Evolutionary conservation across 1,140 invertebrate species (phyloP).

Genomic region (Sitobion miscanthi): DNA sequence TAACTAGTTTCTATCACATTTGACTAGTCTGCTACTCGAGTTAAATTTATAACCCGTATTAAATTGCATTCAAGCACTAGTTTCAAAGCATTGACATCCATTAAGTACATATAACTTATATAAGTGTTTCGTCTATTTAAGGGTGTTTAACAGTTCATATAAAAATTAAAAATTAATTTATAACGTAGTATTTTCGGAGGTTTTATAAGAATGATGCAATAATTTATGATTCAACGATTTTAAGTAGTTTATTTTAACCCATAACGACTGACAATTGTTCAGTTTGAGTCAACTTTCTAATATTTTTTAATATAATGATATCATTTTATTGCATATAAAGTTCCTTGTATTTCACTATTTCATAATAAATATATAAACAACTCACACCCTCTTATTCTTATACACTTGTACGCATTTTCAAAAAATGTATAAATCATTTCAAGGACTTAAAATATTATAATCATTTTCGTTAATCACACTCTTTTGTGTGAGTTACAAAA

Average conservation of each 20-base stretch:
- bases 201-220: not conserved
- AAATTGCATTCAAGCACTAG: not conserved
- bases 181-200: not conserved
- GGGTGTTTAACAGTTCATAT: not conserved
- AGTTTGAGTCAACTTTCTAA: not conserved
- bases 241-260: not conserved
- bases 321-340: not conserved
- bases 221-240: not conserved
- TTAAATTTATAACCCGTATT: not conserved
- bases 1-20: not conserved
- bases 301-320: not conserved
- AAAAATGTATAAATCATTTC: constrained; percentile 17
- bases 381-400: not conserved
- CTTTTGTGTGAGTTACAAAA: constrained; percentile 4
- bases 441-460: constrained; percentile 29
- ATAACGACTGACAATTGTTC: constrained; percentile 7
- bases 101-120: not conserved
- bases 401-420: not conserved
- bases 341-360: not conserved
- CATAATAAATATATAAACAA: not conserved
- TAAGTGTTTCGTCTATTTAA: not conserved
- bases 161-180: not conserved
- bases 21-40: not conserved
- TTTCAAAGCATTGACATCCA: not conserved
- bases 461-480: not conserved